phyloP scores from a whole-genome alignment of 2,113 vertebrate genomes.

The Pelvicachromis taeniatus region DNA sequence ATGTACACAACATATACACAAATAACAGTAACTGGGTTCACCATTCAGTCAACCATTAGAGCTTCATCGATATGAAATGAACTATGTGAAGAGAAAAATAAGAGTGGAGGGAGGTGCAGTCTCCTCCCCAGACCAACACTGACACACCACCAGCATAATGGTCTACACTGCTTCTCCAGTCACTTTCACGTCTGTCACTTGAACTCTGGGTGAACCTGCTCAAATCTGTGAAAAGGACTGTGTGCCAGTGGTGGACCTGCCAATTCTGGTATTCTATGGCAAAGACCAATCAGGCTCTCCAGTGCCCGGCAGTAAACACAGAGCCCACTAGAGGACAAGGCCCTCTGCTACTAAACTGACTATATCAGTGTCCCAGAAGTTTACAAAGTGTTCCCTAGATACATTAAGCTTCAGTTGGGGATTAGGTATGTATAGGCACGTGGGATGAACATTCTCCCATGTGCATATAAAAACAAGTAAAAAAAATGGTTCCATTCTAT shows the following conservation, averaged over 20 bases:
- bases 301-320: not conserved
- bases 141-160: too few relatives aligned
- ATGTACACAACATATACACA: not conserved
- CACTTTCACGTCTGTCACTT: too few relatives aligned
- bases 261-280: too few relatives aligned
- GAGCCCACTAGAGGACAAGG: not conserved
- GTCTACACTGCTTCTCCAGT: too few relatives aligned
- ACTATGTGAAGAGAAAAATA: not conserved
- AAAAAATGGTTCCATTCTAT: not conserved
- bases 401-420: not conserved
- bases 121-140: too few relatives aligned
- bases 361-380: not conserved
- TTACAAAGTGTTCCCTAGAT: not conserved
- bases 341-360: not conserved
- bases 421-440: not conserved
- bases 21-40: not conserved
- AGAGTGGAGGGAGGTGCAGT: too few relatives aligned
- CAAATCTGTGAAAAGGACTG: too few relatives aligned
- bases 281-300: too few relatives aligned
- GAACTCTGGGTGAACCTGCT: too few relatives aligned
- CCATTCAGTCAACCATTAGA: not conserved
- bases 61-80: not conserved
- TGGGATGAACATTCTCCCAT: not conserved
- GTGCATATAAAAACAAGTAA: not conserved
- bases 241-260: too few relatives aligned